Base-by-base conservation (phyloP, 2,797 vertebrate genomes). In the Gadopsis bispinosus region DNA sequence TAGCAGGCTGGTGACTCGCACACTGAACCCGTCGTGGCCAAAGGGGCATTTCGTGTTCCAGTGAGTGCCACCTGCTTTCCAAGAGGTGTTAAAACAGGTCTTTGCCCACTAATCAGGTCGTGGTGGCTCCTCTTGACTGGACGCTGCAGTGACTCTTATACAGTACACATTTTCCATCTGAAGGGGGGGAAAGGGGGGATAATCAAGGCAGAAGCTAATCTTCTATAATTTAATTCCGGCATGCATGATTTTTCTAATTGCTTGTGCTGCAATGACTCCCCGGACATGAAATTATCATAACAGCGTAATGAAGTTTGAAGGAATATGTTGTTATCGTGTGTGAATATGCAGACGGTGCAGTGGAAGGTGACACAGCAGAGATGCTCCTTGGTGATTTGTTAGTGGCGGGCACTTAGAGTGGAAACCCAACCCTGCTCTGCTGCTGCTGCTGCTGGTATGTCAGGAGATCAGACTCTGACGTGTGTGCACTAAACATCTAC, bases 161-260 rank as follows among this genome's bases (percentile, higher is more conserved):
- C 72, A 75, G 72, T 39, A 19, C 60, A 83, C 75, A 77, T 64
- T 77, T 89, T 63, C 37, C 77, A 84, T 78, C 75, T 83, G 81
- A 72, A 56, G 53, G 63, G 50, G 35, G 22, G 2, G 41, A 31
- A 67, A 68, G 50, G 26, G 26, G 26, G 26, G 45, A 69, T 71
- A 86, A 91, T 92, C 78, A 87, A 83, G 41, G 26, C 72, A 59
- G n/a, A 83, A 88, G 88, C 84, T 86, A 70, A 89, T 91, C 87
- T 82, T 50, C 65, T 70, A 20, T 85, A 58, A 83, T 91, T 85
- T 85, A 54, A 87, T 85, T 85, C 63, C 62, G 19, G 66, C 43
- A 62, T 69, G 37, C 68, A 70, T 59, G 77, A 0, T 75, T 88
- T 88, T 79, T 77, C 43, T 90, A 90, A 89, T 88, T 89, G 69